Percentiles rank a stretch among this genome's conserved stretches.
Conservation (phyloP, 2,888 invertebrate genomes). For the Octodonta nipae region DNA sequence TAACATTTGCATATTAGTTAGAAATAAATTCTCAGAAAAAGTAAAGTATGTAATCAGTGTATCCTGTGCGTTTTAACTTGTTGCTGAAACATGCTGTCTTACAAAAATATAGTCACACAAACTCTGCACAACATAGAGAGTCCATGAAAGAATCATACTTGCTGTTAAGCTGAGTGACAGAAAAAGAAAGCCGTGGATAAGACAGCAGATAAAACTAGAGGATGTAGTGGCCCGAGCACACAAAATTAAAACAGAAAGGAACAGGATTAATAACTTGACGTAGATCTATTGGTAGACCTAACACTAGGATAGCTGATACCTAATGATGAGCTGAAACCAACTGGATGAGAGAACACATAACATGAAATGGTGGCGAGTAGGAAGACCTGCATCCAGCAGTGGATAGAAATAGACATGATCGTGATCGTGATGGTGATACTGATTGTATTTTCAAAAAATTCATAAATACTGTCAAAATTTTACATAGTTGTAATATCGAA, state of each 20-base stretch:
- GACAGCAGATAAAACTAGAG: background rate
- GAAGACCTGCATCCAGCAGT: constrained; percentile 1
- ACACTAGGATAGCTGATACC: background rate
- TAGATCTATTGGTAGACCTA: constrained; percentile 1
- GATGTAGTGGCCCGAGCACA: constrained; percentile 1
- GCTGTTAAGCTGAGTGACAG: constrained; percentile 1
- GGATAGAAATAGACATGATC: constrained; percentile 1
- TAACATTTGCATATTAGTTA: too few species aligned
- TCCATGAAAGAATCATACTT: background rate
- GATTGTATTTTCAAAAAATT: too few species aligned
- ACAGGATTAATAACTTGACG: background rate
- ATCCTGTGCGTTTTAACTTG: constrained; percentile 1
- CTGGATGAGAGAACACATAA: background rate
- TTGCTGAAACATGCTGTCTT: background rate
- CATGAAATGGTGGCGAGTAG: background rate
- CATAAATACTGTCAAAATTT: too few species aligned
- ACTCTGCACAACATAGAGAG: background rate
- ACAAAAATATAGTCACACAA: background rate
- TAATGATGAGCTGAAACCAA: background rate
- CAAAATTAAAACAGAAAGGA: background rate
- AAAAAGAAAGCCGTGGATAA: constrained; percentile 1
- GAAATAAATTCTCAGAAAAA: too few species aligned
- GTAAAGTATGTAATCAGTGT: constrained; percentile 1
- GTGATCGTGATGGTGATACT: too few species aligned
- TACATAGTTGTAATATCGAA: too few species aligned